Evolutionary conservation across 2,888 invertebrate species (phyloP).

Genomic region (Watsonalla cultraria): DNA sequence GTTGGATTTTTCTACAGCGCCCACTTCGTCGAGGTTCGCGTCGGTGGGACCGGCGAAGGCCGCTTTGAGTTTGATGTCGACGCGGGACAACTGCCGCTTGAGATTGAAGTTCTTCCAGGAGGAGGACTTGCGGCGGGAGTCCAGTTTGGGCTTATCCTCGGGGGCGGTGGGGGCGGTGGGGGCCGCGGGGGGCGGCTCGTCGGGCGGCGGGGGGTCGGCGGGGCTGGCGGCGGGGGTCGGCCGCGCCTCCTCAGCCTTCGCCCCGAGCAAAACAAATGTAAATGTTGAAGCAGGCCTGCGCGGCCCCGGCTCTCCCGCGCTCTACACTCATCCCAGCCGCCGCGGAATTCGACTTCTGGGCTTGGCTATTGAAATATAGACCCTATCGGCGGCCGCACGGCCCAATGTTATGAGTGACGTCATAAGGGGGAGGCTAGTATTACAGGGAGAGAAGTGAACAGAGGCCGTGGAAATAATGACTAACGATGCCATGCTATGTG

Average conservation of each 20-base stretch:
- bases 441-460: constrained; percentile 40
- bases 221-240: constrained; percentile 23
- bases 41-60: constrained; percentile 75
- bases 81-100: constrained; percentile 89
- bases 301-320: not conserved
- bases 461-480: constrained; percentile 51
- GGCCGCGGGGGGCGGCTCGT: constrained; percentile 17
- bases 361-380: too few relatives aligned
- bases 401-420: too few relatives aligned
- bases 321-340: too few relatives aligned
- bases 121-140: constrained; percentile 81
- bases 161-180: constrained; percentile 23
- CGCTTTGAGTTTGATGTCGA: constrained; percentile 86
- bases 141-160: constrained; percentile 54
- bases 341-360: too few relatives aligned
- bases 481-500: constrained; percentile 65
- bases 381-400: not conserved
- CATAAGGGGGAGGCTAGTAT: not conserved
- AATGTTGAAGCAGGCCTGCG: constrained; percentile 38
- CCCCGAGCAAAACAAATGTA: constrained; percentile 54
- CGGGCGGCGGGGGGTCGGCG: constrained; percentile 17
- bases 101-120: constrained; percentile 88
- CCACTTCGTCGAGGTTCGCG: constrained; percentile 48
- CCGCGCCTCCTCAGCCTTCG: constrained; percentile 56
- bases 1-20: constrained; percentile 37